Percentiles rank a stretch among this genome's conserved stretches.
Conservation (phyloP, 2,797 vertebrate species). For the Pogoniulus pusillus region DNA sequence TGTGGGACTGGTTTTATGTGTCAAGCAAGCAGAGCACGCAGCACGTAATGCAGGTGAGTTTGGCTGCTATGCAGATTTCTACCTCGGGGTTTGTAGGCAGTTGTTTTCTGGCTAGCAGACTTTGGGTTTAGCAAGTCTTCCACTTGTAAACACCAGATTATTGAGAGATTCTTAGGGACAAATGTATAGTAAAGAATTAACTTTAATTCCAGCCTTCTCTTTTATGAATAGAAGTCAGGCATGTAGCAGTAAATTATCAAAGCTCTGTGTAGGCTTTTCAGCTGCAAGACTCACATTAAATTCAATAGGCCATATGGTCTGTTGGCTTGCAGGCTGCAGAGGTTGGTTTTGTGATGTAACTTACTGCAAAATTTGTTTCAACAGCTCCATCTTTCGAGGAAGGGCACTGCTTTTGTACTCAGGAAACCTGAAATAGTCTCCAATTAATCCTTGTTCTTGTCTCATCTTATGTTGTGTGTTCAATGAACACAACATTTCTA, state of each 20-base stretch:
- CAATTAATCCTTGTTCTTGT: neutral
- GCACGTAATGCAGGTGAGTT: neutral
- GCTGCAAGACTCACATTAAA: constrained; percentile 15
- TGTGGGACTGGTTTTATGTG: neutral
- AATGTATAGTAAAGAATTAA: neutral
- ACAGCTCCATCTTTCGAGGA: constrained; percentile 20
- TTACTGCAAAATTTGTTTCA: constrained; percentile 18
- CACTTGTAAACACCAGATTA: neutral
- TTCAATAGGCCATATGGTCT: constrained; percentile 52
- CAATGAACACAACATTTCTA: neutral
- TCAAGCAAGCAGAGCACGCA: neutral
- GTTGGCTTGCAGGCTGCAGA: constrained; percentile 24
- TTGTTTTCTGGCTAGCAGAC: neutral
- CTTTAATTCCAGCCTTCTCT: constrained; percentile 18
- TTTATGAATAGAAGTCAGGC: constrained; percentile 27
- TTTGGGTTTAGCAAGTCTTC: neutral
- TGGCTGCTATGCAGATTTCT: neutral
- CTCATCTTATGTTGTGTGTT: neutral
- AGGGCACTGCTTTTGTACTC: neutral
- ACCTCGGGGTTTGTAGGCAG: neutral
- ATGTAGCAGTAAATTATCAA: constrained; percentile 26
- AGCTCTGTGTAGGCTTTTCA: constrained; percentile 31
- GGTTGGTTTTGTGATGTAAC: neutral
- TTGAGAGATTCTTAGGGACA: neutral
- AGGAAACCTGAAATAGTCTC: neutral